Conservation (phyloP, 2,113 vertebrate species). For the Prunella himalayana region DNA sequence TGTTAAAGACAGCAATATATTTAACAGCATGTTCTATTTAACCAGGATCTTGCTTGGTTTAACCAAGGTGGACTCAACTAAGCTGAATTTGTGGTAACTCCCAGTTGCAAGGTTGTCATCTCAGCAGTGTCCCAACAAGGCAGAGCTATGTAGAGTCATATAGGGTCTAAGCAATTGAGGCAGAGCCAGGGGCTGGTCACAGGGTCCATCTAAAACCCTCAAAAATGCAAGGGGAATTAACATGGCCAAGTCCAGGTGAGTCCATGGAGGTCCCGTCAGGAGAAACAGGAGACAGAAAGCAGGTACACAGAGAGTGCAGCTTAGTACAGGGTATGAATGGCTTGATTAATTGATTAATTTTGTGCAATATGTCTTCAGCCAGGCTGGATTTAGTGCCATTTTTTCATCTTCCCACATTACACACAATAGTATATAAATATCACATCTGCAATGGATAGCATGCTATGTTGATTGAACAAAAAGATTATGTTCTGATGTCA, state of each 20-base stretch:
- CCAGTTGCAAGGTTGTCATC: neutral
- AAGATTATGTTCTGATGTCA: neutral
- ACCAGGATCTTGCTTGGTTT: neutral
- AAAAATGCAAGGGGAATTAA: neutral
- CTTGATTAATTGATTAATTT: neutral
- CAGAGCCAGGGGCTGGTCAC: neutral
- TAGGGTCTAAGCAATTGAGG: neutral
- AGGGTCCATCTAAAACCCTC: neutral
- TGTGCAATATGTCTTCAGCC: neutral
- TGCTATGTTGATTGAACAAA: neutral
- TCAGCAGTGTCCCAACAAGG: neutral
- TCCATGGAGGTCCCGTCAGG: accelerated
- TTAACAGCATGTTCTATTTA: neutral
- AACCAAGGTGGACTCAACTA: neutral
- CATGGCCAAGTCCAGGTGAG: neutral
- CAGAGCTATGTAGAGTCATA: accelerated
- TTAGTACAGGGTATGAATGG: accelerated
- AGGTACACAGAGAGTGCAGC: accelerated
- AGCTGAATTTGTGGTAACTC: neutral
- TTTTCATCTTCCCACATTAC: neutral
- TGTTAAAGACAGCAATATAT: neutral
- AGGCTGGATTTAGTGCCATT: neutral
- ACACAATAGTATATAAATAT: neutral
- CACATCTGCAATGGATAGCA: neutral
- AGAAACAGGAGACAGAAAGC: neutral